Base-by-base conservation (phyloP, 2,888 invertebrate species). In the Andrena praecox region DNA sequence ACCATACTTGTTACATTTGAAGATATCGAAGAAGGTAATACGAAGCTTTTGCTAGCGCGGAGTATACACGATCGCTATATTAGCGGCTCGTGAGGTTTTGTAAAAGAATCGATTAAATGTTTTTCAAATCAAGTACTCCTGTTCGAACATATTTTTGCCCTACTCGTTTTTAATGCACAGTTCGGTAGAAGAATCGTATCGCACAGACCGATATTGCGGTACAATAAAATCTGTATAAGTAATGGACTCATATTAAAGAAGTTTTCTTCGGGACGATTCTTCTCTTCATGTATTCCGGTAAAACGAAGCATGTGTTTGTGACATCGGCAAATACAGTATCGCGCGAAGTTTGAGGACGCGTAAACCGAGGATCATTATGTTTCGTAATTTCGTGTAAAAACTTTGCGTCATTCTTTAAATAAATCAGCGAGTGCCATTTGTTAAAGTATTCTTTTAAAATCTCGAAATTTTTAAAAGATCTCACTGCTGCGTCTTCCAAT, bases 131-230 rank as follows among this genome's bases (percentile, higher is more conserved):
- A n/a, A 62, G 56, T 29, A 50, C 56, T n/a, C 48, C 3, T 2
- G 33, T 7, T 31, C 24, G n/a, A 56, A 74, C 59, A 20, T 27
- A 7, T 20, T 56, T 3, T 66, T 42, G 12, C 24, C 59, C 64
- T 2, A 8, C 24, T 52, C 20, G 6, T 50, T 52, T 67, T 27
- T 12, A 80, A 20, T 52, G 52, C 5, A 29, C 29, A 69, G 62
- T 67, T 54, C 12, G 66, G 8, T 35, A 52, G 27, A 60, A 73
- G 42, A 60, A 81, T 70, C 50, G 48, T 60, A 81, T 69, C 48
- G 42, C 42, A 42, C 16, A n/a, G 42, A 69, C 56, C 50, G 42
- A 24, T 60, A 52, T 52, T 52, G 96, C 98, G 96, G 95, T 97
- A 67, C 1, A 35, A 82, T 74, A 74, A 71, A 48, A 29, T 84